Percentiles rank a stretch among this genome's conserved stretches.
Evolutionary conservation across 2,797 vertebrate species (phyloP).

Genomic region (Acipenser ruthenus): DNA sequence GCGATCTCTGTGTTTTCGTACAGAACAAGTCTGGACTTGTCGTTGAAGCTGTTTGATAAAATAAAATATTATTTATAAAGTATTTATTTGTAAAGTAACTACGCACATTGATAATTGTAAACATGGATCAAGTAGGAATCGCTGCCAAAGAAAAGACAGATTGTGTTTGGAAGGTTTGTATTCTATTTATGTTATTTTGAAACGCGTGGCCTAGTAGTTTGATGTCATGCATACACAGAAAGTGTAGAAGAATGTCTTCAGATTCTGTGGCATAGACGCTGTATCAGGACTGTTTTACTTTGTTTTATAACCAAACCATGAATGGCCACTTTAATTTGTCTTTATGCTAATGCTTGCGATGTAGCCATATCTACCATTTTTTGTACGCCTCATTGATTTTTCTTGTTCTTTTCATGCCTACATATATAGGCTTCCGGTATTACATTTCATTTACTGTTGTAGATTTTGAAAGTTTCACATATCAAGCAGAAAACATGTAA

Average conservation of each 20-base stretch:
- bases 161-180: conserved; percentile 37
- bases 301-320: no score
- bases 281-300: background rate
- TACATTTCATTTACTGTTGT: no score
- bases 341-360: no score
- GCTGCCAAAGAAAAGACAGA: conserved; percentile 23
- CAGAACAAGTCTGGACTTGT: conserved; percentile 7
- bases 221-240: background rate
- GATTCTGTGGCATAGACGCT: background rate
- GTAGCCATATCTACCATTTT: no score
- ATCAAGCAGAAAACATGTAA: no score
- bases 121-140: conserved; percentile 51
- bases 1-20: background rate
- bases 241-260: background rate
- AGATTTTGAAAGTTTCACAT: no score
- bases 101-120: conserved; percentile 5
- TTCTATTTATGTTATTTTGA: background rate
- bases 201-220: background rate
- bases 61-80: background rate
- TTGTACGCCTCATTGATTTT: no score
- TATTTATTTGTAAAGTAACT: conserved; percentile 1
- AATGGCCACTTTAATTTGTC: no score
- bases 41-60: conserved; percentile 9
- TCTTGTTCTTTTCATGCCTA: no score
- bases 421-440: no score